Evolutionary conservation across 2,888 invertebrate genomes (phyloP), one percentile per base, ranked within the genome.

Genomic region (Melanostoma mellinum): DNA sequence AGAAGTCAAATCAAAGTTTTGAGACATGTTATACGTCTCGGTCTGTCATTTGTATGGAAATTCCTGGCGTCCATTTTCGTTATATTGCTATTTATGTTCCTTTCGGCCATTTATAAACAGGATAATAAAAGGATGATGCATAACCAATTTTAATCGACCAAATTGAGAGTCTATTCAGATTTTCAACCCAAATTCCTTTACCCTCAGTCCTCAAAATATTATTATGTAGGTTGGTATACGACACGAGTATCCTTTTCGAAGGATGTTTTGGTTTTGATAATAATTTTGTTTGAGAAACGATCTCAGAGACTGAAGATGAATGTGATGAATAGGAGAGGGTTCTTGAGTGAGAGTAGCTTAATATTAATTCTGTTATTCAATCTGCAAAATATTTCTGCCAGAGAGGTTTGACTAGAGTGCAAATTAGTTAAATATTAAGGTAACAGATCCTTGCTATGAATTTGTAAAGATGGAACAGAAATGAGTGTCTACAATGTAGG

Each of bases 131-230:
- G 53, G 61, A 80, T 50, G 80, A 69, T 56, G 48, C 48, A 81
- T 77, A 72, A 55, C 67, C 55, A 61, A 81, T 58, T 78, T 78
- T 63, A 82, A 73, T 78, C 58, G 82, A 60, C 44, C 33, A 69
- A 82, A 82, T 82, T 82, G 78, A 82, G 78, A 77, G 68, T 56
- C 68, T 38, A 55, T 55, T 69, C 73, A 61, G 52, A 78, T 65
- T 69, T 73, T 68, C 56, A 73, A 63, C 72, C 72, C 61, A 55
- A 56, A 77, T 72, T 73, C 61, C 67, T 20, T 50, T 9, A 58
- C 63, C 38, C 48, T 60, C 30, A 20, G 20, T 20, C 20, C 20
- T 20, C 20, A 20, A 20, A 20, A 20, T 20, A 20, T 20, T 20
- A 20, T 20, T 20, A 20, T 20, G 20, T 20, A 20, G 20, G 20